Evolutionary conservation across 2,888 invertebrate species (phyloP), one percentile per base, ranked within the genome.

Genomic region (Cheilosia grossa): DNA sequence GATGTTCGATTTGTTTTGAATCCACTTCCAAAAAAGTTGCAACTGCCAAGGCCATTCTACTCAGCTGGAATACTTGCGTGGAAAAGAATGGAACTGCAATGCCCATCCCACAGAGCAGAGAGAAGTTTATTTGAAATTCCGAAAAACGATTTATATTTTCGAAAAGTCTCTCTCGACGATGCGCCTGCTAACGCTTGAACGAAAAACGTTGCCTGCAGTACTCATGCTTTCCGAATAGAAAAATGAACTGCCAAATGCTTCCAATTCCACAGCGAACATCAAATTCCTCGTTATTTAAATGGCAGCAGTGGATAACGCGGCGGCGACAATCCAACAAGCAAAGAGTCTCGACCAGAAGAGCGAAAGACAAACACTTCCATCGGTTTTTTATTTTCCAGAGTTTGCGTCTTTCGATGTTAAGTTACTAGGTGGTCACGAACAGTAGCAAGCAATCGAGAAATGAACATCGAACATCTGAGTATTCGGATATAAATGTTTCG

Each of bases 351-450:
- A 81, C 33, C 75, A 56, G 70, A 75, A 80, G 75, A 80, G 80
- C 73, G 66, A 58, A 27, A 66, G 51, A 56, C n/a, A 4, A 17
- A 17, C 13, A 17, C 70, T 81, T 81, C 85, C 85, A 77, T 63
- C 74, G 74, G 63, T 85, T 85, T 83, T 85, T 85, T 85, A 81
- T 85, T 85, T 88, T 89, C 90, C 89, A 91, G 90, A 90, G 91
- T 91, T 91, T 91, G 91, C 92, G 92, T 92, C 91, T 91, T 91
- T 90, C 90, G 91, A 91, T 91, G 92, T 92, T 91, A 91, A 89
- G 88, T 88, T 88, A 90, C 88, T 88, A 89, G 91, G 91, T 82
- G 30, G 56, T n/a, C 89, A 89, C 30, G 17, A 72, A 54, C 61
- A 66, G 0, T 27, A 85, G 85, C 44, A 61, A 17, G 61, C 63